Percentiles rank a stretch among this genome's conserved stretches.
phyloP scores from a whole-genome alignment of 2,888 invertebrate species.

The Chironomus riparius region DNA sequence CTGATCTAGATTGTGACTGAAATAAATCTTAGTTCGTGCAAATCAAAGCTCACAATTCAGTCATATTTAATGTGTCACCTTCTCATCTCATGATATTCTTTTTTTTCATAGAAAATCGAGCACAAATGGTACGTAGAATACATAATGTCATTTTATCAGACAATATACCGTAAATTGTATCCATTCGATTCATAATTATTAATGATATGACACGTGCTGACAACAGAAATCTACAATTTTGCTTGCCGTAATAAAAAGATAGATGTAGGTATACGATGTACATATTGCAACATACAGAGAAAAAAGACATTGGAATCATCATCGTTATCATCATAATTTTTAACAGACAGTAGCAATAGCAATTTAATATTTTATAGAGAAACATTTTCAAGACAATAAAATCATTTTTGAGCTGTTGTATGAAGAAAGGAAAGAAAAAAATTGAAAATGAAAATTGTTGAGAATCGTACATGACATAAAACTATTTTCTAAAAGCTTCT shows the following conservation, averaged over 20 bases:
- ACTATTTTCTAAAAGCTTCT: neutral
- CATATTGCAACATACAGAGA: neutral
- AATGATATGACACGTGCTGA: slow-evolving; percentile 7
- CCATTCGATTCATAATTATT: slow-evolving; percentile 1
- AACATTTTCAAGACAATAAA: too few species aligned
- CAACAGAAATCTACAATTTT: neutral
- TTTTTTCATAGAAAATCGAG: too few species aligned
- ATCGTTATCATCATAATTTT: neutral
- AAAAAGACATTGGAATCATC: neutral
- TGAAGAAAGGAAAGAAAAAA: neutral
- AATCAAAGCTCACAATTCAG: too few species aligned
- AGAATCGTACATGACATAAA: neutral
- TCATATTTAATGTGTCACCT: too few species aligned
- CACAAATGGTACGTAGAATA: too few species aligned
- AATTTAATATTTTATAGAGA: neutral
- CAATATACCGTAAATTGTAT: neutral
- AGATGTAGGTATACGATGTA: neutral
- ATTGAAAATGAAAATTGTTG: neutral
- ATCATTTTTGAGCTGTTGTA: too few species aligned
- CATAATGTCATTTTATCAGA: too few species aligned
- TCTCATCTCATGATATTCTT: too few species aligned
- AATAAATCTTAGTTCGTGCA: too few species aligned
- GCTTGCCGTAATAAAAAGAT: neutral
- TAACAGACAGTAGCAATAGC: neutral
- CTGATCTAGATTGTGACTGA: too few species aligned